Base-by-base conservation (phyloP, 2,113 vertebrate species). In the Corythaeola cristata region DNA sequence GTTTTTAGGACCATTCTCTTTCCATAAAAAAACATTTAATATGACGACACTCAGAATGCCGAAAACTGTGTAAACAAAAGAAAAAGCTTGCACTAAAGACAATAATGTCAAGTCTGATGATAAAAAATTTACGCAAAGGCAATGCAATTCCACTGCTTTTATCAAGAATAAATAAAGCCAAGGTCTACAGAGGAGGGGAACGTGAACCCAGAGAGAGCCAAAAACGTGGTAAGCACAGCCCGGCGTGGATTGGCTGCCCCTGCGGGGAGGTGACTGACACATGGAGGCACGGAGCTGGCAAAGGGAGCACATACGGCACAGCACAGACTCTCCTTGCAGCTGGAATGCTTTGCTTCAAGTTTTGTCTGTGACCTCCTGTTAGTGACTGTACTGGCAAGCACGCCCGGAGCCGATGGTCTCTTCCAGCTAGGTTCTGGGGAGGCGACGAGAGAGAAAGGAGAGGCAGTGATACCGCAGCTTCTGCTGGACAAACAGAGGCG, bases 151-250 rank as follows among this genome's bases (percentile, higher is more conserved):
- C 83, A 44, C 33, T 6, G 83, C 47, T 90, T 97, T 97, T 96
- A 97, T 97, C 97, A 90, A 82, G 47, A 94, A 84, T 47, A 97
- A 97, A 97, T 45, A 97, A 89, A 93, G 59, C 90, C 97, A 97
- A 97, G 91, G 96, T 97, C 96, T 89, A 50, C 75, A 69, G 53
- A 26, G 74, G 76, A 67, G 5, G 63, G 87, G 56, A 88, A 84
- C 12, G 6, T 0, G 0, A 76, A 84, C 18, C 50, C 18, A 3
- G 20, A 37, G 63, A 85, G 47, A 90, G 89, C 26, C 49, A 82
- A 73, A 56, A 59, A 21, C 44, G n/a, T 4, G 12, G 33, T 13
- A 41, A 72, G 56, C 1, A 1, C 1, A 2, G 33, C 35, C 24
- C 3, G 1, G 33, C 0, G 3, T 12, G 45, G 84, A 95, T 84